Evolutionary conservation across 1,140 invertebrate species (phyloP).

Genomic region (Drosophila nebulosa): DNA sequence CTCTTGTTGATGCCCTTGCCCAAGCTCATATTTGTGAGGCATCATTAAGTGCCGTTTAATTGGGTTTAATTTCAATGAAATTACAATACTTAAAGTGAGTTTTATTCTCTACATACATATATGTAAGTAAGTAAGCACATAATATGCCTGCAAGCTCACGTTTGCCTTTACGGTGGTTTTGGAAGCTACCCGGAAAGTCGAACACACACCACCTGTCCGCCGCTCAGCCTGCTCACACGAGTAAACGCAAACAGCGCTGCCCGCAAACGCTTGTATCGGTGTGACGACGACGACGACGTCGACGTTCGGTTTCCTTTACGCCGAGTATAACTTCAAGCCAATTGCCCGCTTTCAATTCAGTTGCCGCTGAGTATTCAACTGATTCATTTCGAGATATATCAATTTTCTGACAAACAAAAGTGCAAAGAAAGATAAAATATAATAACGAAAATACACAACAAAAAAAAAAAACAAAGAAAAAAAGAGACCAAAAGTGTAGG

Average conservation of each 20-base stretch:
- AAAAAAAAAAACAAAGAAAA: constrained; percentile 1
- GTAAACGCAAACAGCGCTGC: constrained; percentile 20
- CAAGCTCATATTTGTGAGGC: background rate
- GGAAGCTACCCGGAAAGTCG: constrained; percentile 40
- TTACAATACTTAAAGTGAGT: constrained; percentile 1
- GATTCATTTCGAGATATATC: constrained; percentile 49
- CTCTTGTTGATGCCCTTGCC: constrained; percentile 25
- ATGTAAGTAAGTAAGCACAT: no score
- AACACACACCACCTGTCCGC: constrained; percentile 19
- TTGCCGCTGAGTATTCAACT: constrained; percentile 70
- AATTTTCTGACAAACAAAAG: constrained; percentile 11
- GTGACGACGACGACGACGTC: background rate
- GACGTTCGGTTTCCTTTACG: constrained; percentile 62
- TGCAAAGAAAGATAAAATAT: constrained; percentile 15
- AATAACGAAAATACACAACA: no score
- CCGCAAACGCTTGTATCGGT: constrained; percentile 12
- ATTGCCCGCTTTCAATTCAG: constrained; percentile 68
- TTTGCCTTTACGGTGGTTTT: constrained; percentile 20
- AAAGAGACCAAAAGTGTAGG: background rate
- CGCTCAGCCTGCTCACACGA: constrained; percentile 30
- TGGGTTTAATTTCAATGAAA: constrained; percentile 39
- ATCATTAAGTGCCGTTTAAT: constrained; percentile 48
- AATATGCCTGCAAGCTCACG: constrained; percentile 19
- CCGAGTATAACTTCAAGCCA: constrained; percentile 76
- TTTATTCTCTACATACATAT: background rate